phyloP scores from a whole-genome alignment of 2,113 vertebrate species.

The Chloebia gouldiae region DNA sequence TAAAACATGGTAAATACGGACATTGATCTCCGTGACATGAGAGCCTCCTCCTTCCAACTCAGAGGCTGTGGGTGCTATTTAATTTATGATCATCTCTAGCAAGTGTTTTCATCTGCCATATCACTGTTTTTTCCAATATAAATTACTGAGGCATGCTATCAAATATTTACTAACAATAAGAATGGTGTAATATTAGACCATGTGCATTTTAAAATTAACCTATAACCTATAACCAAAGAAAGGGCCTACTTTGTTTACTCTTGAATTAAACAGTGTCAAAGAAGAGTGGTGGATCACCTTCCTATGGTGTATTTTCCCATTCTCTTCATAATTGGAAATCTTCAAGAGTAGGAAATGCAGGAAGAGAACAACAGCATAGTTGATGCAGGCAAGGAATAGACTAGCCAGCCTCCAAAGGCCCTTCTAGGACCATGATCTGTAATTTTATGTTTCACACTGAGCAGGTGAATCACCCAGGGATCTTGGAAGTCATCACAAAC shows the following conservation, averaged over 20 bases:
- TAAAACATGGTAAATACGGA: slow-evolving; percentile 7
- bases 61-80: background rate
- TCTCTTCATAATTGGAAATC: background rate
- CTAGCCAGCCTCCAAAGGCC: background rate
- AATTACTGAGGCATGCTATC: background rate
- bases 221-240: background rate
- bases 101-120: background rate
- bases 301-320: background rate
- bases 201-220: background rate
- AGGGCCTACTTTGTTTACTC: background rate
- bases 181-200: background rate
- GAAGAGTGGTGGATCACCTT: background rate
- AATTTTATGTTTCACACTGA: background rate
- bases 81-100: background rate
- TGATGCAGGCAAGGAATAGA: background rate
- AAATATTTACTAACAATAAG: background rate
- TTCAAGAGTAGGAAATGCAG: background rate
- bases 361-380: background rate
- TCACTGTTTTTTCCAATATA: background rate
- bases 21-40: background rate
- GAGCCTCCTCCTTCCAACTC: background rate
- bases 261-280: background rate
- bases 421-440: background rate
- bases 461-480: background rate
- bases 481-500: background rate